These are phyloP conservation scores for Sebastes minor DNA, from an alignment of 2,797 vertebrate genomes.

Conservation along the genomic window DNA sequence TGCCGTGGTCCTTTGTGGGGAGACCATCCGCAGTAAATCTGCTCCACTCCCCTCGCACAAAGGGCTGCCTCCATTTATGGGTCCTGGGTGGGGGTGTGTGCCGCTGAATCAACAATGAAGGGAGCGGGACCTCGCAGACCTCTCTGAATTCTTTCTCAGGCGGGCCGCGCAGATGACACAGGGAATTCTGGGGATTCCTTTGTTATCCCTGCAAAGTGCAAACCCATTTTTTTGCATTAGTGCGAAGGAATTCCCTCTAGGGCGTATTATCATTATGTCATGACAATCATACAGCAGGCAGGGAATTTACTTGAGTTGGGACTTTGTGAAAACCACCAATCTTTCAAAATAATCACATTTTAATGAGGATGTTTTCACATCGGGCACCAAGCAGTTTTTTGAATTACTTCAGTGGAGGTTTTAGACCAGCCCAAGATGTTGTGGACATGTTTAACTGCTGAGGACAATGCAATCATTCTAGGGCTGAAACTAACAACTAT, in stretches of 20 bases:
- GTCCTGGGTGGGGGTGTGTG: constrained; percentile 58
- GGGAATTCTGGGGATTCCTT: constrained; percentile 72
- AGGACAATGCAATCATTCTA: neutral
- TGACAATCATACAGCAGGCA: neutral
- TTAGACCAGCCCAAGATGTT: neutral
- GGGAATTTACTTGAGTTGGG: neutral
- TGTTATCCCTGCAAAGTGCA: constrained; percentile 56
- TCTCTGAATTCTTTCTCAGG: constrained; percentile 76
- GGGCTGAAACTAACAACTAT: too few relatives aligned
- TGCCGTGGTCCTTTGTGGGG: constrained; percentile 69
- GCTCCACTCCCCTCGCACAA: constrained; percentile 75
- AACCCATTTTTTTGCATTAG: constrained; percentile 18
- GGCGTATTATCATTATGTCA: constrained; percentile 18
- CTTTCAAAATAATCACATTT: neutral
- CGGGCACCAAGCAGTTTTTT: neutral
- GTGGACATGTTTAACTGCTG: neutral
- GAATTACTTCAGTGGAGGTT: neutral
- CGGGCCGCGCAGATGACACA: constrained; percentile 55
- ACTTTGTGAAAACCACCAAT: neutral
- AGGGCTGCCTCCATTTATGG: constrained; percentile 73
- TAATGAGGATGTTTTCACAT: neutral
- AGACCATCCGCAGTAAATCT: constrained; percentile 80
- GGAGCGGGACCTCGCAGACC: constrained; percentile 69
- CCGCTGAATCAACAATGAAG: constrained; percentile 77
- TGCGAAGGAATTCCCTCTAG: constrained; percentile 24